Evolutionary conservation across 2,113 vertebrate genomes (phyloP).

Genomic region (Gobiocypris rarus): DNA sequence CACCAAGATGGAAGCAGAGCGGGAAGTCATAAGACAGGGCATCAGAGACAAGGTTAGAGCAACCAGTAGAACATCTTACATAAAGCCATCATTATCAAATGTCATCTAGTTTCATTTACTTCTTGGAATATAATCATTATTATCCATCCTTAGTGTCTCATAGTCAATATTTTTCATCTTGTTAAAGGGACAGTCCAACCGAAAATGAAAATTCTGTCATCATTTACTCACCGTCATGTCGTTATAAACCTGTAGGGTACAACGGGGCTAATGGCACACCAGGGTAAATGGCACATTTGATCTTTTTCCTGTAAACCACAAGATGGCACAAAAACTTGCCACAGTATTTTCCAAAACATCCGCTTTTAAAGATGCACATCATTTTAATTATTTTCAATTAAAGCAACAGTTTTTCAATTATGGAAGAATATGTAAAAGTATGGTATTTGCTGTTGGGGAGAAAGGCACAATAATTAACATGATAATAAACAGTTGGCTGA

Average conservation of each 20-base stretch:
- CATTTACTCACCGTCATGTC: not conserved
- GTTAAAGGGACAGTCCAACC: not conserved
- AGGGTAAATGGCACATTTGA: too few species aligned
- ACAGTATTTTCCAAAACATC: too few species aligned
- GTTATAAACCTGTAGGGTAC: not conserved
- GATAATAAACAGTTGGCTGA: too few species aligned
- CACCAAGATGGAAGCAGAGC: slow-evolving; percentile 94
- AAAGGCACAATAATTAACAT: too few species aligned
- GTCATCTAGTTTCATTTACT: not conserved
- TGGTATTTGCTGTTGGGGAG: too few species aligned
- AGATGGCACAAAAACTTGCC: too few species aligned
- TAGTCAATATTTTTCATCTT: not conserved
- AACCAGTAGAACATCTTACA: not conserved
- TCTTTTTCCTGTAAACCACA: too few species aligned
- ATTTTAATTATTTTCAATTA: too few species aligned
- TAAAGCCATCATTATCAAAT: not conserved
- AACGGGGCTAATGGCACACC: too few species aligned
- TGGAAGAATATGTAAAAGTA: too few species aligned
- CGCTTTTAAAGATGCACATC: too few species aligned
- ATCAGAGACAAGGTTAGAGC: slow-evolving; percentile 93
- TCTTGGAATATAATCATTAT: not conserved
- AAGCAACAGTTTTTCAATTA: too few species aligned
- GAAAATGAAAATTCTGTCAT: not conserved
- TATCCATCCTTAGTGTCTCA: not conserved
- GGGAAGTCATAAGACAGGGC: slow-evolving; percentile 96